phyloP scores from a whole-genome alignment of 2,797 vertebrate species.

The Graptemys geographica region DNA sequence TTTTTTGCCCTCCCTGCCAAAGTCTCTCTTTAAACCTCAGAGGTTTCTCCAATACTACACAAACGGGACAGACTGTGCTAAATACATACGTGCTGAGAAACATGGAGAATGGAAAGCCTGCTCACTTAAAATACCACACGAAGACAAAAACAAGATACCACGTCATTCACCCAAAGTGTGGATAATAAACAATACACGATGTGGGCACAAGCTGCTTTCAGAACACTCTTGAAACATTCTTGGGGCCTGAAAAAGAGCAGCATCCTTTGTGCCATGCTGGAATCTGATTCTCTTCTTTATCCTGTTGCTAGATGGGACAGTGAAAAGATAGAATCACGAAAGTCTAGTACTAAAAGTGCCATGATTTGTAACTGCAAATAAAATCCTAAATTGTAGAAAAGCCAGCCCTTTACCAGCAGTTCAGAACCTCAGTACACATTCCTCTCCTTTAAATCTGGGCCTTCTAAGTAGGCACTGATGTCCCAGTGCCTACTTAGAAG shows the following conservation, averaged over 20 bases:
- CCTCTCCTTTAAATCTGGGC: neutral
- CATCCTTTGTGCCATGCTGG: neutral
- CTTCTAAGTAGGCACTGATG: too few species aligned
- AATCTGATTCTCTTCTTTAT: neutral
- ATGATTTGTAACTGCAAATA: neutral
- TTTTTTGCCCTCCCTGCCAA: neutral
- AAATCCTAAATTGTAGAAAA: neutral
- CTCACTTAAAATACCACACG: neutral
- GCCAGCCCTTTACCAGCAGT: neutral
- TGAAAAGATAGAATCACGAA: neutral
- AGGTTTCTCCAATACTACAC: neutral
- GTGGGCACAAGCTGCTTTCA: accelerated
- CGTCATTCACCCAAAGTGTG: neutral
- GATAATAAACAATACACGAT: neutral
- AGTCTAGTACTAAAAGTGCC: neutral
- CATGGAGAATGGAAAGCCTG: neutral
- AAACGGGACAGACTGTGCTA: neutral
- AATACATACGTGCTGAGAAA: neutral
- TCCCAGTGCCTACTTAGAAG: accelerated
- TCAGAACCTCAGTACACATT: neutral
- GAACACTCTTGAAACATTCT: neutral
- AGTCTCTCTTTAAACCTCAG: neutral
- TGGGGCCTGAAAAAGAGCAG: neutral
- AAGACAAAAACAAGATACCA: neutral
- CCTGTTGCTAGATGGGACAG: neutral